Conservation (phyloP, 2,888 invertebrate genomes). For the Conomelus anceps region DNA sequence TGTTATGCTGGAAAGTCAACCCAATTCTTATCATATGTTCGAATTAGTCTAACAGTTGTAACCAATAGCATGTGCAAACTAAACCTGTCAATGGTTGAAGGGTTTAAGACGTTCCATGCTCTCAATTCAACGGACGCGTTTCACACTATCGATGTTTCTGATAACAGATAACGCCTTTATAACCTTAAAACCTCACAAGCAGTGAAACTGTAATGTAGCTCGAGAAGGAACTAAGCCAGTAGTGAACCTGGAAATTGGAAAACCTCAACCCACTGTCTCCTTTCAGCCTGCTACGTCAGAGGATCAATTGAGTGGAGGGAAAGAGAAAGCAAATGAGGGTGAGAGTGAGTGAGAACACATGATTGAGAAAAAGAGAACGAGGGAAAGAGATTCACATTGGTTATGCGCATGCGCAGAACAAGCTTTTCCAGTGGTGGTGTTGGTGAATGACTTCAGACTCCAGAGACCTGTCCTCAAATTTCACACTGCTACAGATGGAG, state of each 20-base stretch:
- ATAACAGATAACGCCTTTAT: not conserved
- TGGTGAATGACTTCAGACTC: not conserved
- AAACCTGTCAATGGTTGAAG: not conserved
- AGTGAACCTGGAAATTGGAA: not conserved
- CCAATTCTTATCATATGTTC: not conserved
- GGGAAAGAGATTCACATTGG: not conserved
- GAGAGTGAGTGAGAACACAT: not conserved
- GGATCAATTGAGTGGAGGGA: not conserved
- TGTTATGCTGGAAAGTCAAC: not conserved
- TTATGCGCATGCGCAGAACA: not conserved
- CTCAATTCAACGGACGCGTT: too few species aligned
- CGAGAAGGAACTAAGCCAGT: not conserved
- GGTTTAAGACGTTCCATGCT: not conserved
- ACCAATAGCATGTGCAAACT: not conserved
- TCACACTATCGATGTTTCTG: not conserved
- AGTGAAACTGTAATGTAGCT: not conserved
- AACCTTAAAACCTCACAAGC: not conserved
- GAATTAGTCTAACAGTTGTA: not conserved
- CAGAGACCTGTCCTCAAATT: not conserved
- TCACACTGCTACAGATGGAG: not conserved
- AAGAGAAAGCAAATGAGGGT: not conserved
- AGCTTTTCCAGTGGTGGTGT: not conserved
- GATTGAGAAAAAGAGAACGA: not conserved
- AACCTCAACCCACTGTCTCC: not conserved
- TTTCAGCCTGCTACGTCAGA: not conserved